Evolutionary conservation across 2,797 vertebrate species (phyloP), one percentile per base, ranked within the genome.

Genomic region (Melanotaenia maccullochi): DNA sequence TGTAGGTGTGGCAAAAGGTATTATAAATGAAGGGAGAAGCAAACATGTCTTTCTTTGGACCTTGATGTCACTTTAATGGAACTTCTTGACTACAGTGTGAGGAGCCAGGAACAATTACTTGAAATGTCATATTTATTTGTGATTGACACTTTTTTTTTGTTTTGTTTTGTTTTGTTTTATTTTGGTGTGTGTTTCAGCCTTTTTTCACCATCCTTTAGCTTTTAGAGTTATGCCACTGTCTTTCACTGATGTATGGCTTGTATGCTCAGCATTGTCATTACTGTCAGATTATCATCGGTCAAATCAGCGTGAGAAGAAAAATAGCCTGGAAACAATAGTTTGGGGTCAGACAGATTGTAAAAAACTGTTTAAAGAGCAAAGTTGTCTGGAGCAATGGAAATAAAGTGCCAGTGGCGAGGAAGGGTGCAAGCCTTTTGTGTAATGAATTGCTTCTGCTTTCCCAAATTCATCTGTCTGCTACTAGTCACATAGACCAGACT

Each of bases 311-410:
- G 24, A 47, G 33, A 25, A 52, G 25, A 55, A 76, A 30, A 76
- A 57, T 76, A 44, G 60, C 28, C 69, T 52, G 79, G 71, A 78
- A 84, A 92, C 86, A 89, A 90, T 85, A 73, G 71, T 40, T 35
- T 70, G 57, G 38, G 86, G 83, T 86, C 84, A 87, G 32, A 70
- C 22, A 42, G 86, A 79, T 85, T 69, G 12, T 73, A 84, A 75
- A 85, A 79, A 83, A 73, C 72, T 64, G 71, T 79, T 87, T 84
- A 78, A 75, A 60, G 44, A 87, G 90, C 86, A 91, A 89, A 88
- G 84, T 85, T 84, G 80, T 90, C 89, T 66, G 66, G 65, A 79
- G 81, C 70, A 36, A 58, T 65, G 66, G 54, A 75, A 71, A 81
- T 80, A 68, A 80, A 82, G 78, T 51, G 56, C 58, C 73, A 44